Base-by-base conservation (phyloP, 2,797 vertebrate genomes). In the Erpetoichthys calabaricus region DNA sequence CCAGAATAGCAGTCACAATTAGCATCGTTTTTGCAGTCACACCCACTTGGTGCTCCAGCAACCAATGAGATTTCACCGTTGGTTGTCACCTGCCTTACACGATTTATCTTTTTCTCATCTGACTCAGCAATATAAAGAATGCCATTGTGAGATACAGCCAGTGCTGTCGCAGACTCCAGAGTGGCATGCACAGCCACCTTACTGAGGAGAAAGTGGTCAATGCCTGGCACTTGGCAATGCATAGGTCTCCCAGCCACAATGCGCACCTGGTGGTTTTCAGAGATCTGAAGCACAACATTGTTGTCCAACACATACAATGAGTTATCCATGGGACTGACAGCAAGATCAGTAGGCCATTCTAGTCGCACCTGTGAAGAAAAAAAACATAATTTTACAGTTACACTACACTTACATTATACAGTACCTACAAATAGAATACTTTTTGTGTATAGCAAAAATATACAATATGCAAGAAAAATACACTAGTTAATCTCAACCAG, bases 1-100 rank as follows among this genome's bases (percentile, higher is more conserved):
- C 96, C 95, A 0, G 93, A 96, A 74, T 96, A 99, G 67, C 95
- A 98, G 65, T 98, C 95, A 8, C 95, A 99, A 80, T 94, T 97
- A 62, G 89, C 90, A 3, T 99, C 96, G 0, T 92, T 95, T 75
- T 98, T 98, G 71, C 94, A 99, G 77, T 98, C 94, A 5, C 95
- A 98, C 77, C 91, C 91, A 51, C 91, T 93, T 0, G 94, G 90
- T 1, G 96, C 91, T 1, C 96, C 96, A 0, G 96, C 96, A 0
- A 98, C 91, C 3, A 98, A 73, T 0, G 93, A 98, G 76, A 98
- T 98, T 75, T 97, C 94, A 1, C 96, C 95, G 0, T 84, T 89
- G 45, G 91, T 94, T 66, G 91, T 94, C 68, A 99, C 95, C 77
- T 91, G 96, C 58, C 95, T 75, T 56, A 99, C 88, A 52, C 95